Evolutionary conservation across 1,140 invertebrate genomes (phyloP), one percentile per base, ranked within the genome.

Genomic region (Aphelinus atriplicis): DNA sequence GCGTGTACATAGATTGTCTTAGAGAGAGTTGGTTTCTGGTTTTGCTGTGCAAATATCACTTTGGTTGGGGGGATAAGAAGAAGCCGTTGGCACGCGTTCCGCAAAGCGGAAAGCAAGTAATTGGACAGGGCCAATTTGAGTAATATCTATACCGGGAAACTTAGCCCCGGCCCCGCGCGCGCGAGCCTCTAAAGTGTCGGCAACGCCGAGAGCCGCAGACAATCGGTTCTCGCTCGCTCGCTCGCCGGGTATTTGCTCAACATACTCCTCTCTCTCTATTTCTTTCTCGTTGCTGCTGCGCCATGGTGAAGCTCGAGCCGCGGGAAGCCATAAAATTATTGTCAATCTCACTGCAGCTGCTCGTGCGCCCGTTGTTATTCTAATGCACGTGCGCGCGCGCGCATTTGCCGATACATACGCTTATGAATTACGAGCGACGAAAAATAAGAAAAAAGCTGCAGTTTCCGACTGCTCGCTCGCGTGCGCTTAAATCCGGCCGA

Each of bases 91-190:
- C 7, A n/a, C n/a, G 6, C n/a, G 61, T 7, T 65, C 61, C 46
- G 47, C 55, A 3, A 9, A 72, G 71, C 71, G 71, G 51, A 72
- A 72, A 72, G 55, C 71, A 72, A 72, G 65, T 72, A 65, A 72
- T 72, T 72, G 62, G 71, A 65, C 62, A 58, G 9, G 9, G 3
- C 55, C 71, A 72, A 72, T 72, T 72, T 72, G n/a, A 56, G 45
- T 71, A 71, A 71, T 47, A 61, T 62, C 70, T 71, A 26, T 26
- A 71, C 70, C 51, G 43, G 55, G 70, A 71, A 71, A 56, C 56
- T 71, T 64, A 26, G 26, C 26, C 26, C 26, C 26, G 26, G 26
- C 26, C 26, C 26, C 26, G 26, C 26, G 26, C 26, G 26, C 26
- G 26, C 26, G 26, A 26, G 26, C 26, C 26, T 26, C 26, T 26